These are phyloP conservation scores for Sebastes taczanowskii DNA, from an alignment of 2,797 vertebrate genomes.

Conservation along the genomic window DNA sequence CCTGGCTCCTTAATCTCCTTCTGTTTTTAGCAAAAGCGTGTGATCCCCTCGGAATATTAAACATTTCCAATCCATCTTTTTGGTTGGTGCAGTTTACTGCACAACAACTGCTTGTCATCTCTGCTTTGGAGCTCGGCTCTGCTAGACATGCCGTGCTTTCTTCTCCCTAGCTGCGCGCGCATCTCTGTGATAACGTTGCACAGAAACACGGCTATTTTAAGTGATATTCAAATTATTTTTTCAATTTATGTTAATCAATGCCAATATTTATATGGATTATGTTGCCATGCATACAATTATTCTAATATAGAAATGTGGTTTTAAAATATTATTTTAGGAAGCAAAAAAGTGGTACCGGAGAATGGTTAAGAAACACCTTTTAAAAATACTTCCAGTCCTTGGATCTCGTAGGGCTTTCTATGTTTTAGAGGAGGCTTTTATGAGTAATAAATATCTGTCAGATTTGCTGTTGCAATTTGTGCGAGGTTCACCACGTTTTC, in stretches of 20 bases:
- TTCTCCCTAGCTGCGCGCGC: neutral
- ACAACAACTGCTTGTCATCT: neutral
- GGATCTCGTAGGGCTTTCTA: neutral
- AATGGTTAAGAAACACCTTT: neutral
- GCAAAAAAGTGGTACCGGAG: neutral
- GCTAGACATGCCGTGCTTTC: neutral
- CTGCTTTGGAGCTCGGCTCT: neutral
- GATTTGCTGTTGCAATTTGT: neutral
- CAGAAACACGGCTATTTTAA: neutral
- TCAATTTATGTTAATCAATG: neutral
- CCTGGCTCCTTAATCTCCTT: neutral
- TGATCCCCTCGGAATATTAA: neutral
- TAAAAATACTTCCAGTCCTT: neutral
- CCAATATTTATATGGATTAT: neutral
- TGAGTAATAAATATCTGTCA: neutral
- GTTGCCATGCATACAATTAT: neutral
- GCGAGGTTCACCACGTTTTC: neutral
- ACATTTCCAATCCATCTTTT: neutral
- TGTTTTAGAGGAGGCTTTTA: neutral
- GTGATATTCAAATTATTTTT: neutral
- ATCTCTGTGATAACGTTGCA: too few species aligned
- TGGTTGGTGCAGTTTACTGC: neutral
- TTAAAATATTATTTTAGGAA: neutral
- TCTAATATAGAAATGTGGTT: neutral
- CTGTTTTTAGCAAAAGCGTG: neutral